Evolutionary conservation across 2,797 vertebrate genomes (phyloP), one percentile per base, ranked within the genome.

Genomic region (Coregonus suidteri): DNA sequence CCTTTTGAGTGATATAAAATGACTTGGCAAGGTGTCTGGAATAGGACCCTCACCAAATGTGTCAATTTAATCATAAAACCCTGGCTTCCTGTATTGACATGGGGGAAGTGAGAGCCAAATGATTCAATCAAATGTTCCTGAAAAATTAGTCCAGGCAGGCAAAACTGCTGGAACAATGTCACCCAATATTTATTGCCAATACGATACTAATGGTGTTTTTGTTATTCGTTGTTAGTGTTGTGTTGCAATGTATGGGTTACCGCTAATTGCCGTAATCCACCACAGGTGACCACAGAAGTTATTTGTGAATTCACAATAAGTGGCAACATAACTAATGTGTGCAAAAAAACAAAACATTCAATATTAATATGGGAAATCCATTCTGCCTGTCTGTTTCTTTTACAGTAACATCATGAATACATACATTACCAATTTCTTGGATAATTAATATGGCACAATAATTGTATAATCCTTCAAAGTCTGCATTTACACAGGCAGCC

Each of bases 31-130:
- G 79, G 73, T n/a, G 75, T 81, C 66, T 86, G 88, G 88, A 91
- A 92, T 86, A 84, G 82, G 89, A 90, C 69, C 80, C 81, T 82
- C 83, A 85, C 77, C 65, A 84, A 88, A 88, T 92, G 88, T 90
- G 91, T 90, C 87, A 76, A 84, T 86, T 90, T 91, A 91, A 93
- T 92, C 87, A 88, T 88, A 91, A 93, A 92, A 90, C 89, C 76
- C 85, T 88, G 89, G 90, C 87, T 91, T 91, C 87, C 86, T 91
- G 78, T 91, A 88, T 90, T 90, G 85, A 92, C 87, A 86, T 53
- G 79, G 77, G 52, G 77, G 75, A 13, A 4, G 56, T 31, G 69
- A 0, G 75, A 85, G 90, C 90, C 93, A 93, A 93, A 82, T 85
- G 85, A 91, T 83, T 92, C 91, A 92, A 89, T 88, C 83, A 88